Evolutionary conservation across 35 echinoderm and acorn worm genomes (phyloP), one percentile per base, ranked within the genome.

Genomic region (Strongylocentrotus purpuratus): DNA sequence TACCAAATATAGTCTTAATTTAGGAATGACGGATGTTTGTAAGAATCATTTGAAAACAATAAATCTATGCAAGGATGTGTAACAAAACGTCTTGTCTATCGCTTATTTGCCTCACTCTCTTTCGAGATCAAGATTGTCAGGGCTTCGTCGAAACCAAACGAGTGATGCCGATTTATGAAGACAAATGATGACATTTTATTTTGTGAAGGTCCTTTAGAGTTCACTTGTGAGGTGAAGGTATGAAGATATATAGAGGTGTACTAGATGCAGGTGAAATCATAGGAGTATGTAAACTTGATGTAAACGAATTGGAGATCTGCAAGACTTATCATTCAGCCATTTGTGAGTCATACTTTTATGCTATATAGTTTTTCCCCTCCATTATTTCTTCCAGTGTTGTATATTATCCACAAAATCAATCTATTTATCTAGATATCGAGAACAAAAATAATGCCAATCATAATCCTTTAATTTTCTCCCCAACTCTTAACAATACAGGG

Each of bases 11-110:
- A 89, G 45, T 45, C 32, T 89, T 17, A 20, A 45, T 45, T 45
- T 45, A 89, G 45, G 25, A 35, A 89, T 89, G 87, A 45, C 33
- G 32, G 18, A 89, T 89, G 45, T 78, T 78, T 78, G 45, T 46
- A 89, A 89, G 87, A 89, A 89, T 89, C 87, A 33, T 89, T 33
- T 89, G n/a, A 45, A 89, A 46, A 89, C 12, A 89, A 89, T 89
- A 89, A 89, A 89, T 45, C 87, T 89, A 89, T 89, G 87, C 87
- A 89, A 89, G 45, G 87, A 89, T 89, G 87, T 89, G 87, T 45
- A 25, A 89, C 32, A 89, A 89, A 46, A 89, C 0, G n/a, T 0
- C 9, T 9, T 17, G n/a, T 86, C 85, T 33, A 12, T 33, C 25
- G 4, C 45, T 11, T 89, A 28, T 89, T 89, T 33, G 32, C 13